Base-by-base conservation (phyloP, 2,888 invertebrate species). In the Danaus chrysippus region DNA sequence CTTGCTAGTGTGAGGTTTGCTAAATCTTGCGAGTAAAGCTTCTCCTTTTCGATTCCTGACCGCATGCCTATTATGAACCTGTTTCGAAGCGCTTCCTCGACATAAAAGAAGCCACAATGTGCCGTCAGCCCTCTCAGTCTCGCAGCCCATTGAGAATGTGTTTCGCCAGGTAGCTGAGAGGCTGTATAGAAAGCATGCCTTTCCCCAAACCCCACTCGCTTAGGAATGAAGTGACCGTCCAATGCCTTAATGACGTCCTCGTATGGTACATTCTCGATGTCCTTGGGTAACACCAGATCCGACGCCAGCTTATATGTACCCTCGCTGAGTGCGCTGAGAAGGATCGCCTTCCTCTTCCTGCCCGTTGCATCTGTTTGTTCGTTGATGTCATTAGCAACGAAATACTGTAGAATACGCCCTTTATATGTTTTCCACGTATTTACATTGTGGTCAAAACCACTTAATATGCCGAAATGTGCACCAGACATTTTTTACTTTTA, bases 111-210 rank as follows among this genome's bases (percentile, higher is more conserved):
- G 0, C 56, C 59, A 53, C 71, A 73, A 12, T 70, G 57, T 2
- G 66, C 59, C 8, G 69, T 64, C 1, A 75, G 64, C 1, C 69
- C 71, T 3, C 71, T 63, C 11, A 73, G 52, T 42, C 70, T 65
- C 0, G 70, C 69, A 0, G 71, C 72, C 71, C 71, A 73, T 54
- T 72, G 69, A 1, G 70, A 19, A 52, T 66, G 62, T 0, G 65
- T 62, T 46, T 76, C 75, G 10, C 62, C 65, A 8, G 57, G 17
- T 19, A 61, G 62, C 56, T 75, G 75, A 9, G 54, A 46, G 1
- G 73, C 71, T 0, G 70, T 59, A 44, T 74, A 73, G 59, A 76
- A 75, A 5, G 70, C 70, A 46, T 68, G 68, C 0, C 72, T 67
- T 54, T 75, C 74, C 1, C 69, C 62, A 54, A 76, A 77, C 0